Evolutionary conservation across 2,888 invertebrate species (phyloP).

Genomic region (Papilio protenor): DNA sequence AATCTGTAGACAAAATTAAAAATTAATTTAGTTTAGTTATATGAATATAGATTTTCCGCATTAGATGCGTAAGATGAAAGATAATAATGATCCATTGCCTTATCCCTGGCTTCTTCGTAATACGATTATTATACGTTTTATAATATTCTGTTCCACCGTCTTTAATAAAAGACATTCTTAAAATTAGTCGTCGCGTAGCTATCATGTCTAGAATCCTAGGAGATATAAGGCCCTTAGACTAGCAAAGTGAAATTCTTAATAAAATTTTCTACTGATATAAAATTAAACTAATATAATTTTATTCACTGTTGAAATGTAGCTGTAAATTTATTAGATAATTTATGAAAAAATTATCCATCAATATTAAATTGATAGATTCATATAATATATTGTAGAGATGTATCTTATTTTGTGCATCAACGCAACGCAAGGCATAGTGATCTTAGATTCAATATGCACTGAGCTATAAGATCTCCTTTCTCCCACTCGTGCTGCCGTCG

Average conservation of each 20-base stretch:
- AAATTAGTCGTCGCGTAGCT: neutral
- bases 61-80: neutral
- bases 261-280: neutral
- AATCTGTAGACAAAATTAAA: too few species aligned
- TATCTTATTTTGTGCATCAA: neutral
- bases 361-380: too few species aligned
- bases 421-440: neutral
- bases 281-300: too few species aligned
- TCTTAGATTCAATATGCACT: neutral
- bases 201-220: constrained; percentile 1
- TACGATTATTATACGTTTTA: neutral
- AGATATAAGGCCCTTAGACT: neutral
- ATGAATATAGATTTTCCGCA: too few species aligned
- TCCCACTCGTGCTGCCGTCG: neutral
- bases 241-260: neutral
- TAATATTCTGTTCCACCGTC: neutral
- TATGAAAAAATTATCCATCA: too few species aligned
- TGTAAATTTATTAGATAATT: neutral
- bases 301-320: neutral
- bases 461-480: neutral
- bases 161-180: constrained; percentile 3
- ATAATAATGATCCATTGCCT: neutral
- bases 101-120: neutral
- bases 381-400: too few species aligned
- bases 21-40: too few species aligned